Evolutionary conservation across 2,888 invertebrate species (phyloP).

Genomic region (Anoplius nigerrimus): DNA sequence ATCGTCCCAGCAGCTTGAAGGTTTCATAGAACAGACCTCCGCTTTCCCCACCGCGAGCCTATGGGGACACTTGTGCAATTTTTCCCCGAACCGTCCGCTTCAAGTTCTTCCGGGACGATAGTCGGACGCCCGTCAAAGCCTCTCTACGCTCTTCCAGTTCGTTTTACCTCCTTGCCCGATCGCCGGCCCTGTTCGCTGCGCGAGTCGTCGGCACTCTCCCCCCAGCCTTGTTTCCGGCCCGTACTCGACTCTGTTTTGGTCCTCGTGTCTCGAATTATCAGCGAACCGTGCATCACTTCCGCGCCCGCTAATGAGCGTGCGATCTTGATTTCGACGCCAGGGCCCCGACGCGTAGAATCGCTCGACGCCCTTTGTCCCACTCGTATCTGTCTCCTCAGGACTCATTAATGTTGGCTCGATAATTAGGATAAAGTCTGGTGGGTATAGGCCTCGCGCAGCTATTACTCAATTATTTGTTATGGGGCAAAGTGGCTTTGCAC

Average conservation of each 20-base stretch:
- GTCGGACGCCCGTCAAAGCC: too few relatives aligned
- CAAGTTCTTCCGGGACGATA: too few relatives aligned
- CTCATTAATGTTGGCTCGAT: not conserved
- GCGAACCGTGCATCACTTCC: not conserved
- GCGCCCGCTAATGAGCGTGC: not conserved
- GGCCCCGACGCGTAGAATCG: not conserved
- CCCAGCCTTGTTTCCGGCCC: slow-evolving; percentile 1
- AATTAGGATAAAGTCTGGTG: not conserved
- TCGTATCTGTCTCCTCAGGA: not conserved
- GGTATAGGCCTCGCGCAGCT: not conserved
- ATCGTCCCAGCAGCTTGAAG: too few relatives aligned
- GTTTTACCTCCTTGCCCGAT: not conserved
- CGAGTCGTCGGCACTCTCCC: not conserved
- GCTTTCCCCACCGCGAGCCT: too few relatives aligned
- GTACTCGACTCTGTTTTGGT: not conserved
- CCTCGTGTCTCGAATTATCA: not conserved
- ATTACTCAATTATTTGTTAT: not conserved
- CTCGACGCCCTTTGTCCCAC: not conserved
- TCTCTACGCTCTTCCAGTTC: not conserved
- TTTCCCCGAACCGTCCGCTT: too few relatives aligned
- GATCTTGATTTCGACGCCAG: not conserved
- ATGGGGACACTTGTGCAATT: too few relatives aligned
- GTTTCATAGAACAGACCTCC: too few relatives aligned
- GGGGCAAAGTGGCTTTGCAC: not conserved
- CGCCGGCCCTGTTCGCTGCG: too few relatives aligned